Conservation (phyloP, 2,888 invertebrate species). For the Sympetrum striolatum region DNA sequence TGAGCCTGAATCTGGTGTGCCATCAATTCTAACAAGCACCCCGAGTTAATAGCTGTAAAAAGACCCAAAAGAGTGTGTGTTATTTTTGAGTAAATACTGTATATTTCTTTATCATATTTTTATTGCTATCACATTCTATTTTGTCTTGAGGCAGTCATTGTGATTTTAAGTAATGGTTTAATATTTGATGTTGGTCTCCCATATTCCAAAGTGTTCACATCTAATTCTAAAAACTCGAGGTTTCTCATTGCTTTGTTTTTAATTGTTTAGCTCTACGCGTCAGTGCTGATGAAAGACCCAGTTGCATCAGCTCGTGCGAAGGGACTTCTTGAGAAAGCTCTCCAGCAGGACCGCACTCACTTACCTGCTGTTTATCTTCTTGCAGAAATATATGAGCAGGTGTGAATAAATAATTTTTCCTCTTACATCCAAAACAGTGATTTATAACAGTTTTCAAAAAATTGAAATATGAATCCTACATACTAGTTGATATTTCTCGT, state of each 20-base stretch:
- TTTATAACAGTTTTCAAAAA: background rate
- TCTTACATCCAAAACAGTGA: background rate
- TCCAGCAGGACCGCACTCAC: conserved; percentile 74
- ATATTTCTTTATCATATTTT: no score
- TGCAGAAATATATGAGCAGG: conserved; percentile 72
- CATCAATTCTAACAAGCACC: no score
- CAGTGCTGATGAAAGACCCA: conserved; percentile 74
- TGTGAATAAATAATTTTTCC: conserved; percentile 52
- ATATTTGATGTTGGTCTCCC: no score
- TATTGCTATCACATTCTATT: no score
- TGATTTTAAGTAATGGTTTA: no score
- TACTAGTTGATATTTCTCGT: background rate
- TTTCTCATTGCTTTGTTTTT: background rate
- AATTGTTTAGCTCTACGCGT: conserved; percentile 71
- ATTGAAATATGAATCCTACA: background rate
- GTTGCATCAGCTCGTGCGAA: conserved; percentile 68
- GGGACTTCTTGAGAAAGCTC: conserved; percentile 74
- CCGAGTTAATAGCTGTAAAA: no score
- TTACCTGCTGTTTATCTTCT: conserved; percentile 75
- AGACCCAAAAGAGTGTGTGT: no score
- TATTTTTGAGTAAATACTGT: no score
- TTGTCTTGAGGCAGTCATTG: no score
- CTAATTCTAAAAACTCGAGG: no score
- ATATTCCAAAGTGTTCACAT: no score
- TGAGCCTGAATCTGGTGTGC: no score